Conservation (phyloP, 92 coral and sea anemone species). For the Diadumene lineata region DNA sequence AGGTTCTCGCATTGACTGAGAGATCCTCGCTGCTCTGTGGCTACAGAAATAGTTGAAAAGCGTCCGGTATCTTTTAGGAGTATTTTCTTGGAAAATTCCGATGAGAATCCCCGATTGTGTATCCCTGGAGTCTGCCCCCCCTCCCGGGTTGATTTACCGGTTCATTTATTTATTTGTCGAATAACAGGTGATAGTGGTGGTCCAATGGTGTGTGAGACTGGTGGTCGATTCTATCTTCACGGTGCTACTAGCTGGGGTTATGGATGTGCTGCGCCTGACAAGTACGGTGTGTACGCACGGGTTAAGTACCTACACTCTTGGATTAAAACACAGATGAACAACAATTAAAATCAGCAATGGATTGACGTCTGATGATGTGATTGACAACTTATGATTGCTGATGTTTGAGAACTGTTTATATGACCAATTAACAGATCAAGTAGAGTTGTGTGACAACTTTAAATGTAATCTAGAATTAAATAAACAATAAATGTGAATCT, state of each 20-base stretch:
- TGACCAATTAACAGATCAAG: neutral
- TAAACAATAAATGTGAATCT: too few relatives aligned
- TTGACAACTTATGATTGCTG: neutral
- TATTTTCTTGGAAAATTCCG: too few relatives aligned
- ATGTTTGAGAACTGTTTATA: neutral
- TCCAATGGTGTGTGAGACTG: constrained; percentile 13
- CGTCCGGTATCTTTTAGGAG: too few relatives aligned
- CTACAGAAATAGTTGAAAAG: too few relatives aligned
- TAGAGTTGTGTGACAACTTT: neutral
- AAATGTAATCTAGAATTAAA: too few relatives aligned
- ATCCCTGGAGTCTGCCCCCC: too few relatives aligned
- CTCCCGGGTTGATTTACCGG: too few relatives aligned
- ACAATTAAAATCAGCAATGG: neutral
- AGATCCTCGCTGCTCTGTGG: too few relatives aligned
- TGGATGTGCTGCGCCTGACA: constrained; percentile 9
- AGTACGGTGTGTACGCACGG: constrained; percentile 52
- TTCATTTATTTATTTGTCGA: too few relatives aligned
- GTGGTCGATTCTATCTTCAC: constrained; percentile 38
- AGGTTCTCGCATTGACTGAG: too few relatives aligned
- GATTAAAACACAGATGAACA: constrained; percentile 18
- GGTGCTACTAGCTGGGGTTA: constrained; percentile 48
- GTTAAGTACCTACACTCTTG: constrained; percentile 30
- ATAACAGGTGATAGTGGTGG: constrained; percentile 11
- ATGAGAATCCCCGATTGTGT: too few relatives aligned
- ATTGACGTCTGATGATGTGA: neutral